Conservation (phyloP, 2,113 vertebrate species). For the Lophius piscatorius region DNA sequence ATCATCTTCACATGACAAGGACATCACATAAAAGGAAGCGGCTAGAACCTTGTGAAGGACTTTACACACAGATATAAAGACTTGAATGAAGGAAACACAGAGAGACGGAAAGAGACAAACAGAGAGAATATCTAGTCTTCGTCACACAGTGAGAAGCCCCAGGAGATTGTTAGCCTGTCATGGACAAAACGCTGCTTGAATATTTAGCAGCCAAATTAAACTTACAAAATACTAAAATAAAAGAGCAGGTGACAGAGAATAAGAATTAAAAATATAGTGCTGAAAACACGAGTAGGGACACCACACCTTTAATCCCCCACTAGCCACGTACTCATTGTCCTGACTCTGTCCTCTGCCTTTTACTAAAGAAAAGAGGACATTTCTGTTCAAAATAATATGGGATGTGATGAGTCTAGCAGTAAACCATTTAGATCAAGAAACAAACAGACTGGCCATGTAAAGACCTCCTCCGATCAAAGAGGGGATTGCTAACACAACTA, state of each 20-base stretch:
- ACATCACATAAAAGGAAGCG: conserved; percentile 52
- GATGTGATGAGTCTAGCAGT: conserved; percentile 51
- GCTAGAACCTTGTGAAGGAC: conserved; percentile 24
- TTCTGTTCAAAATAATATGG: conserved; percentile 57
- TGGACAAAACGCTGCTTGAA: conserved; percentile 79
- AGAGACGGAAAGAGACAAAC: conserved; percentile 61
- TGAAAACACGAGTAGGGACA: conserved; percentile 70
- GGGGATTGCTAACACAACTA: conserved; percentile 26
- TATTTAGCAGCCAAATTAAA: conserved; percentile 82
- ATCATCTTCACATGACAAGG: conserved; percentile 49
- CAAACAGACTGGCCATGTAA: conserved; percentile 22
- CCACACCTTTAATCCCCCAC: conserved; percentile 61
- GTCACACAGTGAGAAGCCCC: conserved; percentile 70
- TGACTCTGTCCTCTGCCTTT: conserved; percentile 8
- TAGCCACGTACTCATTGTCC: conserved; percentile 32
- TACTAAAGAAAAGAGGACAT: conserved; percentile 47
- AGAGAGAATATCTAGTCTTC: conserved; percentile 62
- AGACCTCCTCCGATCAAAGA: conserved; percentile 51
- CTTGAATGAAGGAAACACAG: conserved; percentile 49
- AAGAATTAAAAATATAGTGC: conserved; percentile 67
- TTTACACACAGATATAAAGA: conserved; percentile 20
- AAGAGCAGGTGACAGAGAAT: conserved; percentile 59
- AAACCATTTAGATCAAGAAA: conserved; percentile 59
- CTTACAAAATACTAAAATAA: conserved; percentile 76
- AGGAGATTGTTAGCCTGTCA: conserved; percentile 76